phyloP scores from a whole-genome alignment of 2,888 invertebrate species.

The Amphipoea lucens region DNA sequence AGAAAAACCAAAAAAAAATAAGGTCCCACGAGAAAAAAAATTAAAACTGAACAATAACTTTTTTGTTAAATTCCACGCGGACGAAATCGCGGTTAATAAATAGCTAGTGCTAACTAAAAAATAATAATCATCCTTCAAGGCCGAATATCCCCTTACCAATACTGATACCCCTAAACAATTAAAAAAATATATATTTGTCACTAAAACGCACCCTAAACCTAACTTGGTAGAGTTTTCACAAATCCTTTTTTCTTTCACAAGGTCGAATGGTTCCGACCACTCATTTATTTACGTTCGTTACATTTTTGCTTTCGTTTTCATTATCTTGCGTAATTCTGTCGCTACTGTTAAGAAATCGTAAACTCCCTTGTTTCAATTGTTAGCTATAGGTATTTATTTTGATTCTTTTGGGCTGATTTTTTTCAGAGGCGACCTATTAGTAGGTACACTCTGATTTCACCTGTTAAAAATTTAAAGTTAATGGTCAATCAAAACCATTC shows the following conservation, averaged over 20 bases:
- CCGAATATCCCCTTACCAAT: background rate
- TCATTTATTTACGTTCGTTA: conserved; percentile 71
- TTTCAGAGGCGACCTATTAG: background rate
- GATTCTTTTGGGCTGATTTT: background rate
- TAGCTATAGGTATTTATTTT: background rate
- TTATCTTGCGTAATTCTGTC: conserved; percentile 57
- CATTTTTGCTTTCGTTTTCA: conserved; percentile 61
- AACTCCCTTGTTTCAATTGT: conserved; percentile 12
- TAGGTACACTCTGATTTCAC: background rate
- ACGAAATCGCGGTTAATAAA: too few relatives aligned
- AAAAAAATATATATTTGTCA: background rate
- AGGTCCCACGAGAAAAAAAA: too few relatives aligned
- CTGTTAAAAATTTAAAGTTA: background rate
- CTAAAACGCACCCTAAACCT: conserved; percentile 51
- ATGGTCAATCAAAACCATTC: background rate
- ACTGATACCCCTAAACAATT: background rate
- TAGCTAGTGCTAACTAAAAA: background rate
- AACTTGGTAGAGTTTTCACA: conserved; percentile 65
- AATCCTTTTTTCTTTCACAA: conserved; percentile 75
- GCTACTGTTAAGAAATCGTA: conserved; percentile 43
- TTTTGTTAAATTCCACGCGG: too few relatives aligned
- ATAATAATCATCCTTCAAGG: background rate
- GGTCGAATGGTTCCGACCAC: conserved; percentile 72
- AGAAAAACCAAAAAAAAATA: too few relatives aligned
- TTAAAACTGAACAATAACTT: too few relatives aligned